Conservation (phyloP, 1,140 invertebrate species). For the Temnothorax longispinosus region DNA sequence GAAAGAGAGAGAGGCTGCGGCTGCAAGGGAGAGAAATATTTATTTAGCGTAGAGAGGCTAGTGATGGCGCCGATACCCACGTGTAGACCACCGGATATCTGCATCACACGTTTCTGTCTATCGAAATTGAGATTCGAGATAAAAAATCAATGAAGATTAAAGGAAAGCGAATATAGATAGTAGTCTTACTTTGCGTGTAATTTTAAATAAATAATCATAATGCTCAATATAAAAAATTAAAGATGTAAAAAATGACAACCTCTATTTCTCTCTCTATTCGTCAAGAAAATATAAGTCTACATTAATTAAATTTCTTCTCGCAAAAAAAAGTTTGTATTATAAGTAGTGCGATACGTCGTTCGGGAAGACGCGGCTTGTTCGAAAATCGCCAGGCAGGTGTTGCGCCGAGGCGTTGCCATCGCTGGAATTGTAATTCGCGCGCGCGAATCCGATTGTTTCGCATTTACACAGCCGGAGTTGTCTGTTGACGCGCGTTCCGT, state of each 20-base stretch:
- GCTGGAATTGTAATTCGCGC: conserved; percentile 57
- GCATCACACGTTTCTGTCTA: not conserved
- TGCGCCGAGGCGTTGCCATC: conserved; percentile 39
- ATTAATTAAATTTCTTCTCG: not conserved
- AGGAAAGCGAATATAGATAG: not conserved
- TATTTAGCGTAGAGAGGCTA: conserved; percentile 43
- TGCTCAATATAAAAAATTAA: not conserved
- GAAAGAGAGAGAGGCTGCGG: not conserved
- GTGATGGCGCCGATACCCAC: conserved; percentile 52
- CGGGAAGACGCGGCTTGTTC: conserved; percentile 8
- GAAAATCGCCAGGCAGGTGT: conserved; percentile 34
- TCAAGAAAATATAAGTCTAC: not conserved
- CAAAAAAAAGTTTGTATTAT: not conserved
- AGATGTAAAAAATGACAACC: not conserved
- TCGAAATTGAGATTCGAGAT: not conserved
- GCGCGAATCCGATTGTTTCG: conserved; percentile 80
- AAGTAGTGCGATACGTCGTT: too few species aligned
- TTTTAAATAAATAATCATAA: not conserved
- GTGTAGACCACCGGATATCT: not conserved
- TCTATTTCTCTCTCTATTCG: not conserved
- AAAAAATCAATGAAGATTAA: not conserved
- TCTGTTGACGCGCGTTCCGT: conserved; percentile 82
- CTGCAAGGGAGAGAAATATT: conserved; percentile 54
- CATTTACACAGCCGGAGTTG: conserved; percentile 77
- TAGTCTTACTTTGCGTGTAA: not conserved